Percentiles rank a stretch among this genome's conserved stretches.
phyloP scores from a whole-genome alignment of 2,888 invertebrate species.

The Lydus trimaculatus region DNA sequence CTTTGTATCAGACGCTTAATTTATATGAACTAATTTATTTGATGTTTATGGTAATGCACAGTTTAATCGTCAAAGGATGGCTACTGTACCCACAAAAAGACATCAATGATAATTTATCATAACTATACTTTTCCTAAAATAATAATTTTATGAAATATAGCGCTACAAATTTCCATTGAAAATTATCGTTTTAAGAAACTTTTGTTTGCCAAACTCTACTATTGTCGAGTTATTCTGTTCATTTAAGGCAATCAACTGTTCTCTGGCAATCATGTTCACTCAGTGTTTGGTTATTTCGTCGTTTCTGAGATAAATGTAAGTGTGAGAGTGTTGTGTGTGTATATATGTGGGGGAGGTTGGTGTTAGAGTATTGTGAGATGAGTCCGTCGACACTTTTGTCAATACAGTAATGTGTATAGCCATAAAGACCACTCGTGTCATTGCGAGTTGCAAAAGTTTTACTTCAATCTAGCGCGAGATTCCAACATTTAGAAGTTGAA shows the following conservation, averaged over 20 bases:
- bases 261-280: conserved; percentile 60
- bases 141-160: not conserved
- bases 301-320: conserved; percentile 43
- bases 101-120: conserved; percentile 49
- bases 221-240: conserved; percentile 58
- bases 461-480: conserved; percentile 16
- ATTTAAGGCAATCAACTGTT: conserved; percentile 60
- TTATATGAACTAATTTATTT: conserved; percentile 59
- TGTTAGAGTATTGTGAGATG: conserved; percentile 46
- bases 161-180: not conserved
- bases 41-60: conserved; percentile 58
- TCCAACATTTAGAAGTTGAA: not conserved
- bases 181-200: not conserved
- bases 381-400: conserved; percentile 65
- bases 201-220: not conserved
- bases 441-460: conserved; percentile 58
- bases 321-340: not conserved
- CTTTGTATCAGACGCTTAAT: conserved; percentile 54
- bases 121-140: not conserved
- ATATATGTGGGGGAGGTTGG: not conserved
- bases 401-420: conserved; percentile 59
- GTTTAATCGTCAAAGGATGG: conserved; percentile 47
- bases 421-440: conserved; percentile 69
- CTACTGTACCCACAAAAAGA: conserved; percentile 42
- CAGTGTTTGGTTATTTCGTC: conserved; percentile 61